Evolutionary conservation across 2,888 invertebrate genomes (phyloP).

Genomic region (Cosmorhoe ocellata): DNA sequence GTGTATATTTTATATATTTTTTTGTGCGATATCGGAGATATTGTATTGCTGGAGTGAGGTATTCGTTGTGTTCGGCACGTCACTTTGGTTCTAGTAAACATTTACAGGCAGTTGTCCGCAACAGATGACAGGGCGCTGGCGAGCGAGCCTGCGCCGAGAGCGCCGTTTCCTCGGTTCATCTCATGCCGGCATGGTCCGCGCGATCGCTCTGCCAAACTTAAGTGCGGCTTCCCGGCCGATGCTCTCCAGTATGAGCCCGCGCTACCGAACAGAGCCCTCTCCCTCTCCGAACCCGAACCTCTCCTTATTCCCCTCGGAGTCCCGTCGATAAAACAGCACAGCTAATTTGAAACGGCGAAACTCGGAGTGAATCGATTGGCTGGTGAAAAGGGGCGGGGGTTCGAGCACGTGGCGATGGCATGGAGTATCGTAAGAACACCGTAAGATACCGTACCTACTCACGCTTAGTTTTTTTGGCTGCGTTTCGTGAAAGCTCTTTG

Average conservation of each 20-base stretch:
- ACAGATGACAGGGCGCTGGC: slow-evolving; percentile 80
- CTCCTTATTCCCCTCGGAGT: slow-evolving; percentile 50
- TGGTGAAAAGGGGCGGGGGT: slow-evolving; percentile 70
- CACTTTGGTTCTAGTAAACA: slow-evolving; percentile 78
- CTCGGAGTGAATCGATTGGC: slow-evolving; percentile 74
- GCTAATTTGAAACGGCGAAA: slow-evolving; percentile 61
- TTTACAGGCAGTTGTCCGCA: slow-evolving; percentile 78
- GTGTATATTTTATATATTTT: slow-evolving; percentile 32
- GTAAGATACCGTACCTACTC: slow-evolving; percentile 46
- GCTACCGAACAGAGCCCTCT: slow-evolving; percentile 57
- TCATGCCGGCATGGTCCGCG: slow-evolving; percentile 62
- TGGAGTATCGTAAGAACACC: slow-evolving; percentile 16
- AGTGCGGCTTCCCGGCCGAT: slow-evolving; percentile 50
- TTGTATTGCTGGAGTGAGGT: slow-evolving; percentile 66
- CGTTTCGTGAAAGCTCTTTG: slow-evolving; percentile 48
- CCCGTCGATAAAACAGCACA: slow-evolving; percentile 69
- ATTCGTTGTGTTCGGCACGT: slow-evolving; percentile 78
- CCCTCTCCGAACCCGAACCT: slow-evolving; percentile 43
- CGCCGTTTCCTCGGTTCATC: slow-evolving; percentile 68
- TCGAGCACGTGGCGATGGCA: slow-evolving; percentile 71
- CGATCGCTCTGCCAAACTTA: slow-evolving; percentile 56
- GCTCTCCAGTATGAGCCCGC: slow-evolving; percentile 45
- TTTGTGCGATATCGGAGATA: slow-evolving; percentile 50
- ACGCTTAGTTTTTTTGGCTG: slow-evolving; percentile 44
- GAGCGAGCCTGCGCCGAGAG: slow-evolving; percentile 71